phyloP scores from a whole-genome alignment of 2,888 invertebrate species.

The Hemistola chrysoprasaria region DNA sequence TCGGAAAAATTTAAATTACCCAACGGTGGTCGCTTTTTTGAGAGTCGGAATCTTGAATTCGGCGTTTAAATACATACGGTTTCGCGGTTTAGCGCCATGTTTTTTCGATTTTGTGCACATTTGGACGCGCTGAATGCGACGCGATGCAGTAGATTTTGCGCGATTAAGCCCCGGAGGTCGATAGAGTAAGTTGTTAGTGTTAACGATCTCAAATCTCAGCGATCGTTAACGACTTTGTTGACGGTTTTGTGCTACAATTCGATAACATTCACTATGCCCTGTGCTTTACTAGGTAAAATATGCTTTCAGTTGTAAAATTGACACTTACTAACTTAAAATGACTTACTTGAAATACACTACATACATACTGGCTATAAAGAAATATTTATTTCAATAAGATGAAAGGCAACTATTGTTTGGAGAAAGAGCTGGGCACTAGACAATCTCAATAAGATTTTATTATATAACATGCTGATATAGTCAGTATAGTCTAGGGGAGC shows the following conservation, averaged over 20 bases:
- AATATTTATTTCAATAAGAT: no score
- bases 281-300: background rate
- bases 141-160: constrained; percentile 70
- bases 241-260: constrained; percentile 35
- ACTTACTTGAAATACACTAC: no score
- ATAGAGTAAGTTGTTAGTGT: constrained; percentile 77
- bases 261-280: constrained; percentile 1
- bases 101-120: constrained; percentile 80
- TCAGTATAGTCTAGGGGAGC: no score
- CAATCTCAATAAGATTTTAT: no score
- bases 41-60: constrained; percentile 69
- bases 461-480: no score
- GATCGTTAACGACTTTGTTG: constrained; percentile 48
- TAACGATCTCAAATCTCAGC: constrained; percentile 66
- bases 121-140: constrained; percentile 66
- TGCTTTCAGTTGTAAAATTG: no score
- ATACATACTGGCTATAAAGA: no score
- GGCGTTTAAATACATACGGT: constrained; percentile 81
- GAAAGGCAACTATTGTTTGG: no score
- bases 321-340: no score
- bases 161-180: constrained; percentile 73
- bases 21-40: constrained; percentile 70
- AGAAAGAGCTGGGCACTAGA: no score
- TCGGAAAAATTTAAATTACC: constrained; percentile 80
- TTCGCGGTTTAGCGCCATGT: constrained; percentile 82